Percentiles rank a stretch among this genome's conserved stretches.
These are phyloP conservation scores for Eclectus roratus DNA, from an alignment of 2,113 vertebrate genomes.

Conservation along the genomic window DNA sequence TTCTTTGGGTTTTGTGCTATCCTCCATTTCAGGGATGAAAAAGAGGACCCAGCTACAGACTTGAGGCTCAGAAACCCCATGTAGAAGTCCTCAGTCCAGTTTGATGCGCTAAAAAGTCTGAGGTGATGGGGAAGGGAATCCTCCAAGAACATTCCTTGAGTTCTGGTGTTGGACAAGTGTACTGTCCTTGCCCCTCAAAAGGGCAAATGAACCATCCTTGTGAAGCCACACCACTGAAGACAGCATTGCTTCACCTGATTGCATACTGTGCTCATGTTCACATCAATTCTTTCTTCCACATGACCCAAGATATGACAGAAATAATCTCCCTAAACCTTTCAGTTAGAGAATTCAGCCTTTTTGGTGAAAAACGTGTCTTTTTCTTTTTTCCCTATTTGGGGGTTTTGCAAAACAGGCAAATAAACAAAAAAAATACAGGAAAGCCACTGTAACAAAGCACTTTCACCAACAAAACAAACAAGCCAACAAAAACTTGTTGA, in stretches of 20 bases:
- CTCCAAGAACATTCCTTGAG: background rate
- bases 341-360: background rate
- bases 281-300: background rate
- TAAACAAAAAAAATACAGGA: background rate
- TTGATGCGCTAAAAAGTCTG: background rate
- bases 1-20: background rate
- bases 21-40: background rate
- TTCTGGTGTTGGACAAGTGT: background rate
- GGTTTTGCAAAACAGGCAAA: background rate
- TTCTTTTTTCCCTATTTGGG: background rate
- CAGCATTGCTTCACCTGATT: background rate
- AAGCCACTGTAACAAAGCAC: background rate
- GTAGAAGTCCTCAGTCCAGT: background rate
- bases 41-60: background rate
- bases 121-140: background rate
- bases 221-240: background rate
- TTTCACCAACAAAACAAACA: background rate
- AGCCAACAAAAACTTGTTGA: background rate
- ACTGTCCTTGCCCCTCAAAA: background rate
- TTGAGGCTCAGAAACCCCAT: background rate
- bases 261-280: background rate
- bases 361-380: accelerated
- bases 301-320: background rate
- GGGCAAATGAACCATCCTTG: background rate
- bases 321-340: background rate